Evolutionary conservation across 2,113 vertebrate species (phyloP).

Genomic region (Astur gentilis): DNA sequence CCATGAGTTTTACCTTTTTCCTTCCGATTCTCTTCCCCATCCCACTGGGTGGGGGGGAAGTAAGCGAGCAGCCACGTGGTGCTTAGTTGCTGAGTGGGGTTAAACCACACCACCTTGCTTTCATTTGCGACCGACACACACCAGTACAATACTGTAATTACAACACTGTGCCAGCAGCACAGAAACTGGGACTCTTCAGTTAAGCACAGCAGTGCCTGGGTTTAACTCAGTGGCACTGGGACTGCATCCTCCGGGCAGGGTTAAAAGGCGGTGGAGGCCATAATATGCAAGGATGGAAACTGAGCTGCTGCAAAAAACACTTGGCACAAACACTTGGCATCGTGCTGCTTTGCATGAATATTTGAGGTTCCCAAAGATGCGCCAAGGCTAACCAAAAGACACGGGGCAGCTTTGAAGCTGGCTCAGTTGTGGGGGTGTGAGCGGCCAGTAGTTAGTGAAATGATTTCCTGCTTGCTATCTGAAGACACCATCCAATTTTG

Average conservation of each 20-base stretch:
- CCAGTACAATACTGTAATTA: rapidly evolving
- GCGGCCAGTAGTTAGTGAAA: neutral
- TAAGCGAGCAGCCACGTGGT: no score
- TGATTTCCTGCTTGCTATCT: neutral
- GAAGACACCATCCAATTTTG: neutral
- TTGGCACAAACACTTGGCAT: neutral
- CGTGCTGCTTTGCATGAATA: neutral
- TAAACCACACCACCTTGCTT: no score
- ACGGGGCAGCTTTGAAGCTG: neutral
- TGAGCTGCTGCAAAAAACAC: neutral
- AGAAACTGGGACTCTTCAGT: neutral
- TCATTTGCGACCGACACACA: rapidly evolving
- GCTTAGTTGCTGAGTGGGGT: no score
- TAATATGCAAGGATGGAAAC: neutral
- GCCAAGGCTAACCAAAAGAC: neutral
- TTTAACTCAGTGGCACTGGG: neutral
- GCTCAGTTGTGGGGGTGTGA: neutral
- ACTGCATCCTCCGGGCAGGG: neutral
- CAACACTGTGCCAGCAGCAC: neutral
- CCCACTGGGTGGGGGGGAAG: no score
- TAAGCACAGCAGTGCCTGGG: neutral
- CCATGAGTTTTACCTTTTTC: no score
- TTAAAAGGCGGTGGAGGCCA: neutral
- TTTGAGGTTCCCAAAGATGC: neutral
- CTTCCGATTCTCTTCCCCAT: no score